phyloP scores from a whole-genome alignment of 2,888 invertebrate genomes.

The Euplexia lucipara region DNA sequence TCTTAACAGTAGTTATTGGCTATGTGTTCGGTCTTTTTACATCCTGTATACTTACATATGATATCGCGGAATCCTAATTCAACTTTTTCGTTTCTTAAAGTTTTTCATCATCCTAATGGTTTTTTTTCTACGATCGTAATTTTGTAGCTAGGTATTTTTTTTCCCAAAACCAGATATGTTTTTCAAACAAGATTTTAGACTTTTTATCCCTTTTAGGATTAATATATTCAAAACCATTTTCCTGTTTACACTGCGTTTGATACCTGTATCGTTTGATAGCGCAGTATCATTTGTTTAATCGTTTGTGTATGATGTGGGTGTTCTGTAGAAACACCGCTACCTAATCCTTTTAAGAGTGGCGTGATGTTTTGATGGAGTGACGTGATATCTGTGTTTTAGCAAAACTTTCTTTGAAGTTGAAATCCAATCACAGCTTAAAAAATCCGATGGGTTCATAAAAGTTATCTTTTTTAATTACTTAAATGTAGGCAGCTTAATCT shows the following conservation, averaged over 20 bases:
- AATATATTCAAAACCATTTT: background rate
- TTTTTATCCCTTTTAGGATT: background rate
- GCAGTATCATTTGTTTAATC: too few species aligned
- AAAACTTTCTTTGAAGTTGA: slow-evolving; percentile 23
- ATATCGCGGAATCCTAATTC: background rate
- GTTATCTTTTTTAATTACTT: slow-evolving; percentile 33
- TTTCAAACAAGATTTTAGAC: background rate
- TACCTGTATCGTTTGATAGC: too few species aligned
- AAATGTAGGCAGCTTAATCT: slow-evolving; percentile 1
- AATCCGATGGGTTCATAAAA: slow-evolving; percentile 11
- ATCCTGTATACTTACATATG: background rate
- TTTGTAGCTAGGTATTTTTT: too few species aligned
- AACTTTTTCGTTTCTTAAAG: background rate
- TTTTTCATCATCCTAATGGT: accelerated
- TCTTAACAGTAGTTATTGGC: too few species aligned
- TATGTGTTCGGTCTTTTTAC: too few species aligned
- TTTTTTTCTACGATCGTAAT: background rate
- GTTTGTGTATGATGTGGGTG: too few species aligned
- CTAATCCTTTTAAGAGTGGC: too few species aligned
- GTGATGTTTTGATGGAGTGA: too few species aligned
- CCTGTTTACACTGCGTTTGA: background rate
- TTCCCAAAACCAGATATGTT: background rate
- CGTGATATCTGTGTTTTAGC: background rate
- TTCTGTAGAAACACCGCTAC: too few species aligned
- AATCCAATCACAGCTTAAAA: slow-evolving; percentile 8